phyloP scores from a whole-genome alignment of 1,140 invertebrate species.

The Caenorhabditis briggsae region DNA sequence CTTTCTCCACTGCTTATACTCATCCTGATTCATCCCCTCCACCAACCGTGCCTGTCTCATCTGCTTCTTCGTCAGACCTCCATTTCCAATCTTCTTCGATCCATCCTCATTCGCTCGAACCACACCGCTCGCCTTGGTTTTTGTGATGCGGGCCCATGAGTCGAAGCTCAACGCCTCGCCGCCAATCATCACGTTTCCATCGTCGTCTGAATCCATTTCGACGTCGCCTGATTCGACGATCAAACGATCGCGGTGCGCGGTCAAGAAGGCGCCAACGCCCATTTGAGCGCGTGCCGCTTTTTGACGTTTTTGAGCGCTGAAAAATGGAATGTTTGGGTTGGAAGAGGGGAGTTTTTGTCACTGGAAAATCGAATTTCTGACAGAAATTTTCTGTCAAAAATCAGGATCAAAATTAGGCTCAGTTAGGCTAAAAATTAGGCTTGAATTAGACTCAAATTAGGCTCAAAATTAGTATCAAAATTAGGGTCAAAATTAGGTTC shows the following conservation, averaged over 20 bases:
- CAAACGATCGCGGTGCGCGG: conserved; percentile 14
- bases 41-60: conserved; percentile 38
- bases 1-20: conserved; percentile 57
- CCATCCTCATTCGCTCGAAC: conserved; percentile 32
- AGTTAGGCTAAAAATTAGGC: no score
- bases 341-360: no score
- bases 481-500: no score
- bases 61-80: conserved; percentile 25
- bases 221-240: conserved; percentile 65
- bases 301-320: conserved; percentile 10
- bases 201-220: conserved; percentile 65
- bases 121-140: conserved; percentile 49
- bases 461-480: no score
- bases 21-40: conserved; percentile 48
- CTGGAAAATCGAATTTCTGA: no score
- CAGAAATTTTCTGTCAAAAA: no score
- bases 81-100: conserved; percentile 35
- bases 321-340: not conserved
- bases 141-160: conserved; percentile 59
- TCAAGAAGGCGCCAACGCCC: conserved; percentile 60
- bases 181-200: conserved; percentile 54
- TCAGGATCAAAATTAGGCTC: no score
- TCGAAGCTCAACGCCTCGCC: conserved; percentile 61
- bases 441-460: no score
- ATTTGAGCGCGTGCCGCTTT: conserved; percentile 47